These are phyloP conservation scores for Gila orcuttii DNA, from an alignment of 2,113 vertebrate species.

Conservation along the genomic window DNA sequence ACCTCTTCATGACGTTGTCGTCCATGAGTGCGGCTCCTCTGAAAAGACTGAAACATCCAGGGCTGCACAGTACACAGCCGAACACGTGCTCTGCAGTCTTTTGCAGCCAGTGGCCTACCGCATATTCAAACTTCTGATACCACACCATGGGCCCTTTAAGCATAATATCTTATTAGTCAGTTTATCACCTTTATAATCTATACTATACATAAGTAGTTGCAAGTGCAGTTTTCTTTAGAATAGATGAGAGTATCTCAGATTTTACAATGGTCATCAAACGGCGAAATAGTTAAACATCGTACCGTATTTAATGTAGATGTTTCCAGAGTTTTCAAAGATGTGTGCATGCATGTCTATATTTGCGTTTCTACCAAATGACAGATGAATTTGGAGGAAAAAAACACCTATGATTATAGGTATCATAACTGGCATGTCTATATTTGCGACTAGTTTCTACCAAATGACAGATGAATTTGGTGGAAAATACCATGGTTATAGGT, in stretches of 20 bases:
- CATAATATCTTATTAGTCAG: background rate
- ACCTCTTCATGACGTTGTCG: conserved; percentile 76
- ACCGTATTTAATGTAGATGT: too few species aligned
- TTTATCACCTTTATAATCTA: background rate
- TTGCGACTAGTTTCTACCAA: too few species aligned
- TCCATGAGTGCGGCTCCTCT: conserved; percentile 75
- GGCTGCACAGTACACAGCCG: conserved; percentile 77
- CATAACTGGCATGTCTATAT: too few species aligned
- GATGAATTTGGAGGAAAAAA: too few species aligned
- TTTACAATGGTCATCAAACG: background rate
- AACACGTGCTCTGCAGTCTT: conserved; percentile 77
- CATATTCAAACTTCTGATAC: conserved; percentile 82
- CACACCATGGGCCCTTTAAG: conserved; percentile 74
- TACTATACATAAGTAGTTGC: background rate
- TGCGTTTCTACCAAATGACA: too few species aligned
- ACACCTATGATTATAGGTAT: too few species aligned
- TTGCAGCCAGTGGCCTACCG: conserved; percentile 77
- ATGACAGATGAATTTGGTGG: too few species aligned
- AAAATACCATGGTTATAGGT: too few species aligned
- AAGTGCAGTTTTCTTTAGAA: too few species aligned
- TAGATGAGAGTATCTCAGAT: background rate
- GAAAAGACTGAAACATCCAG: conserved; percentile 78
- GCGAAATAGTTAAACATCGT: too few species aligned
- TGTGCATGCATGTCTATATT: too few species aligned
- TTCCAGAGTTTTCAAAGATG: too few species aligned